A percentile compares a stretch with the other conserved stretches of the same genome.
Evolutionary conservation across 2,113 vertebrate genomes (phyloP).

Genomic region (Pelecanoides urinatrix): DNA sequence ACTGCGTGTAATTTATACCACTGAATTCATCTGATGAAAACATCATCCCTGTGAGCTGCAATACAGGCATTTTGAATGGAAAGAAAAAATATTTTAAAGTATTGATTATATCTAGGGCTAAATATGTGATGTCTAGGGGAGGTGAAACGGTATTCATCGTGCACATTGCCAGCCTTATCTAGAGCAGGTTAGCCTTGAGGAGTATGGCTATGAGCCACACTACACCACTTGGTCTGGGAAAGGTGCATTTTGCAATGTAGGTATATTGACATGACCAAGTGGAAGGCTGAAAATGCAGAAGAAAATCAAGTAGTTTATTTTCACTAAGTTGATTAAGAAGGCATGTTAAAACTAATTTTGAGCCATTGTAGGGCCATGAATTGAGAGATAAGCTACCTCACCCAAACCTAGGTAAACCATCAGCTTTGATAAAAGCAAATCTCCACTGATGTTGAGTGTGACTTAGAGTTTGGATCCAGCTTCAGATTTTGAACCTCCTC

Average conservation of each 20-base stretch:
- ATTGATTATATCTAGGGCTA: not conserved
- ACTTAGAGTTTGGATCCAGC: not conserved
- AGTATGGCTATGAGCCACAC: not conserved
- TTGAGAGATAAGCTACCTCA: not conserved
- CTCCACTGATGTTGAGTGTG: not conserved
- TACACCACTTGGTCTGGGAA: not conserved
- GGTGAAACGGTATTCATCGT: not conserved
- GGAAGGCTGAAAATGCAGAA: not conserved
- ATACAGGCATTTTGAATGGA: not conserved
- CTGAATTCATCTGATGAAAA: not conserved
- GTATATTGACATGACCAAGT: not conserved
- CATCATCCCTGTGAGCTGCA: not conserved
- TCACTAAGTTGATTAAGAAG: not conserved
- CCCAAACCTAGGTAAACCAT: not conserved
- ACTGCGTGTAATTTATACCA: not conserved
- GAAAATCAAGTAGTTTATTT: not conserved
- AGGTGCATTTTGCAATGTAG: not conserved
- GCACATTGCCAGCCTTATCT: not conserved
- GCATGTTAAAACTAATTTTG: not conserved
- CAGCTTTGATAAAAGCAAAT: not conserved
- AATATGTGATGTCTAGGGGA: not conserved
- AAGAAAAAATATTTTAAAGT: not conserved
- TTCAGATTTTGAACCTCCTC: not conserved
- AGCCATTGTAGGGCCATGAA: not conserved
- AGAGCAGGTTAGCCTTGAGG: not conserved